A percentile compares a stretch with the other conserved stretches of the same genome.
phyloP scores from a whole-genome alignment of 2,888 invertebrate genomes.

The Argyresthia goedartella region DNA sequence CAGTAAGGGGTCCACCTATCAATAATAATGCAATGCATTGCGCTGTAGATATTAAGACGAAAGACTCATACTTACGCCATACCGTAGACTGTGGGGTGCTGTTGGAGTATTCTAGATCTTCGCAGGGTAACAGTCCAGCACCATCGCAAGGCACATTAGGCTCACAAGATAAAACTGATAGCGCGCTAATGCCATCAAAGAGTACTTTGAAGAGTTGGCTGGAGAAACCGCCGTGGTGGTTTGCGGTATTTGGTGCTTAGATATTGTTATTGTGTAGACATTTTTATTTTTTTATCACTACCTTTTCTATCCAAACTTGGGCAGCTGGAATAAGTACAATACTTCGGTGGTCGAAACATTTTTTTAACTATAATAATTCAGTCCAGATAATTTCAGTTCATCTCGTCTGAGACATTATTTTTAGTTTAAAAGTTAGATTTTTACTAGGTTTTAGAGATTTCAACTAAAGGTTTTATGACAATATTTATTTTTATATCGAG shows the following conservation, averaged over 20 bases:
- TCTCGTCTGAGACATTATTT: too few species aligned
- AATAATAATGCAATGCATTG: constrained; percentile 36
- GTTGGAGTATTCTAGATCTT: constrained; percentile 41
- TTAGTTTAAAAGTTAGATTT: too few species aligned
- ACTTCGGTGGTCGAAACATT: too few species aligned
- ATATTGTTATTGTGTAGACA: background rate
- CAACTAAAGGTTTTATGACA: too few species aligned
- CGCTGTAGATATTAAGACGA: constrained; percentile 41
- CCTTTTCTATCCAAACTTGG: too few species aligned
- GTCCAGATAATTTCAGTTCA: too few species aligned
- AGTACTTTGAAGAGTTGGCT: constrained; percentile 42
- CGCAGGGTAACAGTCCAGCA: constrained; percentile 25
- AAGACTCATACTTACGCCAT: constrained; percentile 26
- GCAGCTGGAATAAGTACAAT: too few species aligned
- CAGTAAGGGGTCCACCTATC: constrained; percentile 32
- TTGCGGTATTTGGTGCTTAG: constrained; percentile 46
- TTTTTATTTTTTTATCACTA: too few species aligned
- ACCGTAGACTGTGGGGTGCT: constrained; percentile 39
- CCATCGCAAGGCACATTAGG: constrained; percentile 12
- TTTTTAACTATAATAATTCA: too few species aligned
- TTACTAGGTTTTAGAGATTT: too few species aligned
- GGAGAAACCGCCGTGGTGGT: constrained; percentile 56
- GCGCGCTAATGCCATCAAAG: constrained; percentile 31
- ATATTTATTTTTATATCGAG: too few species aligned
- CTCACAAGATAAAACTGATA: constrained; percentile 35